A percentile compares a stretch with the other conserved stretches of the same genome.
Conservation (phyloP, 2,797 vertebrate species). For the Sebastes goodei region DNA sequence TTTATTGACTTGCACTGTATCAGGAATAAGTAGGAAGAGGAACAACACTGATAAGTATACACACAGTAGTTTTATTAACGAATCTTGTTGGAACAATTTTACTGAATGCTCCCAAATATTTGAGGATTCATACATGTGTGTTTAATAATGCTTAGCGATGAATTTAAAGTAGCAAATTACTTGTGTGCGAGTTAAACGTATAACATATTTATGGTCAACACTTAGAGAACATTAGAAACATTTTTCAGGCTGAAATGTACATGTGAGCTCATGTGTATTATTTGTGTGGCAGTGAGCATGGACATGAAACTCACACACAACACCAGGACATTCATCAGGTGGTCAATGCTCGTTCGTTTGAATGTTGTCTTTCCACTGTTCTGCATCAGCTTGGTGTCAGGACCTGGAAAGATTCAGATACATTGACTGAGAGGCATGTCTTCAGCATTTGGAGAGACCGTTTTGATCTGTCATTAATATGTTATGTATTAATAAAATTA, state of each 20-base stretch:
- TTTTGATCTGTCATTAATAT: neutral
- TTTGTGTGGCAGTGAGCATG: neutral
- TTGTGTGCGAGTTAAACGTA: neutral
- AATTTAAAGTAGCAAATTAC: neutral
- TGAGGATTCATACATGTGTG: neutral
- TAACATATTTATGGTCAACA: neutral
- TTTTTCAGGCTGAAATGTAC: neutral
- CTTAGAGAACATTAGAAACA: neutral
- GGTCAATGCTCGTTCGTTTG: slow-evolving; percentile 93
- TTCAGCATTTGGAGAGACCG: neutral
- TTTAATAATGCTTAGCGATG: neutral
- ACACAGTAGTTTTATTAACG: neutral
- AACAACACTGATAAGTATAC: neutral
- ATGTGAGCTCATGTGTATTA: neutral
- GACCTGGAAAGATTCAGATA: slow-evolving; percentile 80
- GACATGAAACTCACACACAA: slow-evolving; percentile 86
- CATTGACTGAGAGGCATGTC: neutral
- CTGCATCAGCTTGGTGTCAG: slow-evolving; percentile 98
- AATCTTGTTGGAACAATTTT: neutral
- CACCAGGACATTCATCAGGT: slow-evolving; percentile 94
- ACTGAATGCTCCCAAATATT: neutral
- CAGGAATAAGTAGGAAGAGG: neutral
- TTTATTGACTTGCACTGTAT: neutral
- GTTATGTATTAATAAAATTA: too few relatives aligned
- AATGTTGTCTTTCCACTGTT: slow-evolving; percentile 91